A percentile compares a stretch with the other conserved stretches of the same genome.
These are phyloP conservation scores for Geopemphigus sp. DNA, from an alignment of 1,140 invertebrate species.

Conservation along the genomic window DNA sequence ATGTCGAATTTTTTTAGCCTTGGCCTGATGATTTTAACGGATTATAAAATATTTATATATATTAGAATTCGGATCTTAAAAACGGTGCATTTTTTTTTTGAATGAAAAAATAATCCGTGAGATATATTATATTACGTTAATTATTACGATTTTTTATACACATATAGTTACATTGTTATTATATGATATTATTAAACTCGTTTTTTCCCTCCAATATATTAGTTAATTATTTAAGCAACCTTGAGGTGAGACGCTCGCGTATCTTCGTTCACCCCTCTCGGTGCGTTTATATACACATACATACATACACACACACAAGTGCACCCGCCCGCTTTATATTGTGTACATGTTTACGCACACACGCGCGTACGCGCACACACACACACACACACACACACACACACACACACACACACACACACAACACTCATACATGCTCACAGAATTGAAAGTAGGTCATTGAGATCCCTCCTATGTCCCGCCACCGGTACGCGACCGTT, in stretches of 20 bases:
- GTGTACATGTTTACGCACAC: too few relatives aligned
- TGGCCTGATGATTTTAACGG: not conserved
- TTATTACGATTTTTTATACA: not conserved
- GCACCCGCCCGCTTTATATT: not conserved
- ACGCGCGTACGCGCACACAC: not conserved
- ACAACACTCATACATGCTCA: not conserved
- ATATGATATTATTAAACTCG: slow-evolving; percentile 11
- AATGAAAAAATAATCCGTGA: too few relatives aligned
- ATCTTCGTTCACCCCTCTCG: slow-evolving; percentile 50
- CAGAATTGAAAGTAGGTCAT: slow-evolving; percentile 50
- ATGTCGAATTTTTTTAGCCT: not conserved
- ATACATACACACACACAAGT: not conserved
- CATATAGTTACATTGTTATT: not conserved
- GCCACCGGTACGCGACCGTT: not conserved
- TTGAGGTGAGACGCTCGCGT: slow-evolving; percentile 28
- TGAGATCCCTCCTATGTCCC: slow-evolving; percentile 50
- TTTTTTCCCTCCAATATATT: slow-evolving; percentile 30
- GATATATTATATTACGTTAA: slow-evolving; percentile 9
- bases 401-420: not conserved
- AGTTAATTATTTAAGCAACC: slow-evolving; percentile 38
- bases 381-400: not conserved
- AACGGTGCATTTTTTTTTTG: not conserved
- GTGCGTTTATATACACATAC: not conserved
- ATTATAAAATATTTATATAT: not conserved
- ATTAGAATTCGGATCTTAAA: not conserved